Base-by-base conservation (phyloP, 2,113 vertebrate genomes). In the Leptodactylus fuscus region DNA sequence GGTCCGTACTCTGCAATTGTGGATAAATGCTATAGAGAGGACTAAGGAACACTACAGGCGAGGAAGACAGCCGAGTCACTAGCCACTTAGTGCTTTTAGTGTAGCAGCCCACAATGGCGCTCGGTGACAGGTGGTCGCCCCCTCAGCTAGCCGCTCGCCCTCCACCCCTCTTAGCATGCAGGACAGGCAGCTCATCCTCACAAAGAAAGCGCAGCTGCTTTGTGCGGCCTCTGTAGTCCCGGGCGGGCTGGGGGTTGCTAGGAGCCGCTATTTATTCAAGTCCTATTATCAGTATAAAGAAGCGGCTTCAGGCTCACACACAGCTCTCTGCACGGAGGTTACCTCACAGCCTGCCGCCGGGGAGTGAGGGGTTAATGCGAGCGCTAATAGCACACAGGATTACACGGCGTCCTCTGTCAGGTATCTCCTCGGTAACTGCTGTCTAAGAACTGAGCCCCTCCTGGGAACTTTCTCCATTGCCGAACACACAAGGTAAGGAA, bases 221-320 rank as follows among this genome's bases (percentile, higher is more conserved):
- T 77, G 74, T 77, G 74, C 29, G 20, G 11, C 22, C 11, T 8
- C 32, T 1, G 32, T 24, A 75, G 32, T 51, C 44, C 22, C n/a
- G 71, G 22, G 44, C n/a, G n/a, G n/a, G n/a, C n/a, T n/a, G n/a
- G n/a, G n/a, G 22, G 44, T 76, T 76, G 44, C 46, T 76, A 76
- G 24, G 73, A 32, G 27, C n/a, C 20, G 22, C 53, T 22, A 55
- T 55, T n/a, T n/a, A 55, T 22, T 16, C 16, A 20, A 51, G 49
- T 20, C 49, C 49, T 48, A 2, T 16, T 20, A 51, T 18, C 49
- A 5, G n/a, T n/a, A 55, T 20, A 55, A 55, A 55, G 51, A n/a
- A 20, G 20, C 48, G 51, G 51, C 5, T 9, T 9, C 41, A 41
- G 41, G n/a, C n/a, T n/a, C n/a, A n/a, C n/a, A n/a, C n/a, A n/a